Base-by-base conservation (phyloP, 2,888 invertebrate genomes). In the Andrena bicolor region DNA sequence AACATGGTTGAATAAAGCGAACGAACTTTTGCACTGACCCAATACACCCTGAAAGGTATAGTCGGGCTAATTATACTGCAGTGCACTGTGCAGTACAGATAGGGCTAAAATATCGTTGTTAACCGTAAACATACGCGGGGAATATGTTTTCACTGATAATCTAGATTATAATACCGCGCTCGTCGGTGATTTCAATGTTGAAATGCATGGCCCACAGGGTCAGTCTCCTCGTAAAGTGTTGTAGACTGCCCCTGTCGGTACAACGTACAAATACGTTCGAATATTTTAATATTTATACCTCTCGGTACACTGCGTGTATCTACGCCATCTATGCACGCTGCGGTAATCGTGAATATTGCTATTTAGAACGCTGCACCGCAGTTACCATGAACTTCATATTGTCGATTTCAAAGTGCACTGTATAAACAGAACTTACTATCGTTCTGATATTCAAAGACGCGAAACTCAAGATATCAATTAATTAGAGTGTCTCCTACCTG, bases 81-180 rank as follows among this genome's bases (percentile, higher is more conserved):
- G 58, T 2, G 28, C 28, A 28, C 8, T 16, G 20, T 28, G 58
- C 58, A 2, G 16, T 28, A 28, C 28, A 58, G 26, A 28, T 16
- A 58, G 28, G 26, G 16, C 28, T 41, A 16, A 58, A 58, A 58
- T 58, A 58, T 58, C 58, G 28, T 58, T 58, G 41, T 41, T 41
- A 41, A 20, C 53, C 30, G n/a, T 6, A 30, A 3, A 30, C 30
- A 30, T 35, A 32, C 28, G 23, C 23, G 10, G 26, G 20, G 32
- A 61, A 32, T 35, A 32, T 32, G 32, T 32, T 61, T 61, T 32
- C 61, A 32, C 32, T 32, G 32, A 32, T 61, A 61, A 35, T 61
- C 32, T 35, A 32, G 8, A 61, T 28, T 61, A 61, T 58, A 20
- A 30, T 60, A 32, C 30, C 32, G 28, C 32, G 20, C 7, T 35